Evolutionary conservation across 2,113 vertebrate species (phyloP), one percentile per base, ranked within the genome.

Genomic region (Oryzias woworae): DNA sequence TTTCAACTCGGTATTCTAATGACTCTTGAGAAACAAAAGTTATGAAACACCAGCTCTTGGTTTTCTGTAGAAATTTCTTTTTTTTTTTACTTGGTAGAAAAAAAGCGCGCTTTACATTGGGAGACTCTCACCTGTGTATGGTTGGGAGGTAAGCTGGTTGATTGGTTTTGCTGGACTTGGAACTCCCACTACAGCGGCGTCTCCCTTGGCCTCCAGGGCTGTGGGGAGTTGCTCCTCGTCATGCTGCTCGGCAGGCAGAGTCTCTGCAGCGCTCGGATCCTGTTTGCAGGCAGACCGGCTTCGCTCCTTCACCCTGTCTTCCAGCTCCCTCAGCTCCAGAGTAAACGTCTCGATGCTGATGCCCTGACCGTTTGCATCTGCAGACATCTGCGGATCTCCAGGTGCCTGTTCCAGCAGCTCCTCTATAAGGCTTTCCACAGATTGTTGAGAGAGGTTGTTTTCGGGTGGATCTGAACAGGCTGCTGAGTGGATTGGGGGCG

Each of bases 271-370:
- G 0, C 79, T 23, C 0, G 81, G 74, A 36, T 86, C 78, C 62
- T 56, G 68, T 58, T 65, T 61, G 7, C 61, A 24, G 7, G 72
- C 69, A 3, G 62, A 15, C 4, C 64, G 31, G 5, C 42, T 45
- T 14, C 85, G 80, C 53, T 87, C 88, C 22, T 87, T 88, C 7
- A 94, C 92, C 0, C 90, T 88, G 63, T 95, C 94, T 83, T 98
- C 95, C 36, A 97, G 91, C 63, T 94, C 93, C 5, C 69, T 90
- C 62, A 98, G 92, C 80, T 98, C 96, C 84, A 91, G 91, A 0
- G 92, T 92, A 85, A 98, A 96, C 14, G 92, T 89, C 84, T 98
- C 96, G 0, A 97, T 93, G 85, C 88, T 93, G 75, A 94, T 86
- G 3, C 91, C 88, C 18, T 90, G 79, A 4, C 91, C 90, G 0